These are phyloP conservation scores for Eurystomus glaucurus DNA, from an alignment of 2,797 vertebrate genomes.

Conservation along the genomic window DNA sequence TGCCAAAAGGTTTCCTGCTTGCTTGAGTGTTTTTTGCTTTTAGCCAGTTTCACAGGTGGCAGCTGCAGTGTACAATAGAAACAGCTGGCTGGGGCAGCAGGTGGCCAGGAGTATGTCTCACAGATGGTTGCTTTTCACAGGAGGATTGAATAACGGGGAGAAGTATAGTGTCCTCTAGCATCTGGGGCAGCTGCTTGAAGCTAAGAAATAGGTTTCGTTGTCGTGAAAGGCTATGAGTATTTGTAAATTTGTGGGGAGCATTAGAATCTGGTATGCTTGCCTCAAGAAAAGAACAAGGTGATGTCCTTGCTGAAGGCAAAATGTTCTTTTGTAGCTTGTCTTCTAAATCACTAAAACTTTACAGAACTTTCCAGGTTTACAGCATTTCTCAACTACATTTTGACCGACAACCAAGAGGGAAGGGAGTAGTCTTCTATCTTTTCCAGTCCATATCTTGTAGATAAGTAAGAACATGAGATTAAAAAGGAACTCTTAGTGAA, in stretches of 20 bases:
- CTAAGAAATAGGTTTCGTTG: neutral
- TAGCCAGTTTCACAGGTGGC: neutral
- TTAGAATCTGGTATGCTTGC: neutral
- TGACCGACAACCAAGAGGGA: neutral
- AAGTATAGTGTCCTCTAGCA: neutral
- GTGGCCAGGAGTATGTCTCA: neutral
- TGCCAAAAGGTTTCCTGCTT: neutral
- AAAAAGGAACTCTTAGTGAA: neutral
- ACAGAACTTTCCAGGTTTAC: neutral
- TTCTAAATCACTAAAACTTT: neutral
- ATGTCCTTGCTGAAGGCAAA: neutral
- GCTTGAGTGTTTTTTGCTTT: neutral
- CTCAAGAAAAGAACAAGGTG: neutral
- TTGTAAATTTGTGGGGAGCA: neutral
- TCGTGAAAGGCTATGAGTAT: accelerated
- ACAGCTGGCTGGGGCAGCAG: constrained; percentile 40
- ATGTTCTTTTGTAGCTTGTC: neutral
- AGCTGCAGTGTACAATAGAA: accelerated
- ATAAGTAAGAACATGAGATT: neutral
- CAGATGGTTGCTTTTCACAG: constrained; percentile 4
- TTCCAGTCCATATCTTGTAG: neutral
- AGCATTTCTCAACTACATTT: neutral
- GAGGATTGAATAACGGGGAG: neutral
- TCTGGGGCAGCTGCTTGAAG: neutral
- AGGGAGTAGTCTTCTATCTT: neutral